phyloP scores from a whole-genome alignment of 2,888 invertebrate species.

The Cremastinae sp. region DNA sequence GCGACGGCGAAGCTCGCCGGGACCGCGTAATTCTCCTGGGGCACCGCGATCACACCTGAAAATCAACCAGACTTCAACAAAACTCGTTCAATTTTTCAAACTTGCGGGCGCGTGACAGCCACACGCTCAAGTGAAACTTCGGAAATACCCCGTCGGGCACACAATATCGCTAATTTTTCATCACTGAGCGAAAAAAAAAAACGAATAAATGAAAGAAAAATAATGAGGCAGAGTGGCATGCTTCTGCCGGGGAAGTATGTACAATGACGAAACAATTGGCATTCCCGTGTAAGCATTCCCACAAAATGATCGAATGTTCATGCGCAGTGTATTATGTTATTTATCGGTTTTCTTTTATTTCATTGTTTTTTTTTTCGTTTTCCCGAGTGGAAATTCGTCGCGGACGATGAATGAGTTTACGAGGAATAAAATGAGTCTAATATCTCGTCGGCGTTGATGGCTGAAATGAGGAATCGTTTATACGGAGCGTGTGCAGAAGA shows the following conservation, averaged over 20 bases:
- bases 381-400: neutral
- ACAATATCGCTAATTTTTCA: neutral
- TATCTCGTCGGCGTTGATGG: conserved; percentile 1
- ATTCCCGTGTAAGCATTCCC: no score
- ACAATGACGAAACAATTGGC: no score
- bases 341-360: neutral
- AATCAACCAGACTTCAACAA: conserved; percentile 46
- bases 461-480: neutral
- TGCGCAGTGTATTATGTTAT: no score
- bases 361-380: no score
- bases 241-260: no score
- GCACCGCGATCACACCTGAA: conserved; percentile 81
- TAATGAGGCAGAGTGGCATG: no score
- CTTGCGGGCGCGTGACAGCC: neutral
- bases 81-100: neutral
- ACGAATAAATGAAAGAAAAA: no score
- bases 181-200: neutral
- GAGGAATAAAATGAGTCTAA: neutral
- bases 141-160: no score
- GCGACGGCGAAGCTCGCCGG: conserved; percentile 81
- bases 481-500: conserved; percentile 67
- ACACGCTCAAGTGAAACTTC: no score
- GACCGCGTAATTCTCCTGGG: conserved; percentile 84
- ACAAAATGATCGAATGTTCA: no score
- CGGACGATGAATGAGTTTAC: neutral